A percentile compares a stretch with the other conserved stretches of the same genome.
These are phyloP conservation scores for Oligia strigilis DNA, from an alignment of 2,888 invertebrate genomes.

Conservation along the genomic window DNA sequence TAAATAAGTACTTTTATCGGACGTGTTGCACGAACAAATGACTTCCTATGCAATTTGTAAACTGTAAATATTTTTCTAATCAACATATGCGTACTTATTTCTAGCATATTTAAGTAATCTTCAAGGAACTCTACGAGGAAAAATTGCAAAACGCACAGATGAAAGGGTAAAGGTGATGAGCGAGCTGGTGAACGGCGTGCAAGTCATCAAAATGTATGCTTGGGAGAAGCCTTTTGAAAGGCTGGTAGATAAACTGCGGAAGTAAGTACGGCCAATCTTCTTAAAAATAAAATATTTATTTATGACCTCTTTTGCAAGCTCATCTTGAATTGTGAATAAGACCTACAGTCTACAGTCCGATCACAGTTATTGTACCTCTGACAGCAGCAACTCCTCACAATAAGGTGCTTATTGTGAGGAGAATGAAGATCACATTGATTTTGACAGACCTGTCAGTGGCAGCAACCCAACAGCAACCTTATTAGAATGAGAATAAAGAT, in stretches of 20 bases:
- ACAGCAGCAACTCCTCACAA: no score
- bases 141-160: conserved; percentile 93
- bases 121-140: conserved; percentile 88
- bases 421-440: background rate
- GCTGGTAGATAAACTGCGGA: conserved; percentile 92
- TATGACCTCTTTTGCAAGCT: background rate
- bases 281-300: background rate
- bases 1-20: conserved; percentile 17
- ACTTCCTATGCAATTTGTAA: conserved; percentile 23
- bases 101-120: conserved; percentile 86
- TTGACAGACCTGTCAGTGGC: background rate
- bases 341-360: background rate
- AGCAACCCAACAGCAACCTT: background rate
- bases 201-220: conserved; percentile 96
- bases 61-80: conserved; percentile 11
- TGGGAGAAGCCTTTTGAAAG: conserved; percentile 95
- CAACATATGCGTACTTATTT: conserved; percentile 60
- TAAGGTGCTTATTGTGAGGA: no score
- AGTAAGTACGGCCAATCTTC: conserved; percentile 85
- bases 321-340: background rate
- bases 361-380: background rate
- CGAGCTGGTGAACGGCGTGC: conserved; percentile 94
- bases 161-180: conserved; percentile 95
- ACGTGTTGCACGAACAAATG: conserved; percentile 13
- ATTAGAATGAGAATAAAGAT: background rate